A percentile compares a stretch with the other conserved stretches of the same genome.
Evolutionary conservation across 2,888 invertebrate species (phyloP).

Genomic region (Leptopilina drosophilae): DNA sequence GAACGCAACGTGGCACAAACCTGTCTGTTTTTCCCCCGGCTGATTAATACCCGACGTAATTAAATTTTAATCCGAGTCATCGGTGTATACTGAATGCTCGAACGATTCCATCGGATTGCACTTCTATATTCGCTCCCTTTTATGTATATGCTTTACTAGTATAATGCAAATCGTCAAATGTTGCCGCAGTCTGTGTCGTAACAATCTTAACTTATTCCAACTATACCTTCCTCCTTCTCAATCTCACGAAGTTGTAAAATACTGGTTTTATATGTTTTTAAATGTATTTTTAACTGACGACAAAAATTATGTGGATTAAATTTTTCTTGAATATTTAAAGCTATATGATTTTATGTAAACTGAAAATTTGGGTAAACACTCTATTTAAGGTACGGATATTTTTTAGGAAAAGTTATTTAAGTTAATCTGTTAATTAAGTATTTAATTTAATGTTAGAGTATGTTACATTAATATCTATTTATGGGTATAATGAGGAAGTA

Average conservation of each 20-base stretch:
- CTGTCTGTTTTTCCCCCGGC: slow-evolving; percentile 55
- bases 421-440: too few relatives aligned
- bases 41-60: slow-evolving; percentile 67
- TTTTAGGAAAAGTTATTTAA: too few relatives aligned
- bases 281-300: too few relatives aligned
- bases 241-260: not conserved
- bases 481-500: too few relatives aligned
- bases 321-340: too few relatives aligned
- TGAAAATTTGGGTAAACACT: too few relatives aligned
- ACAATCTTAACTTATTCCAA: not conserved
- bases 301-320: too few relatives aligned
- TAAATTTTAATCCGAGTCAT: slow-evolving; percentile 72
- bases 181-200: slow-evolving; percentile 4
- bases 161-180: not conserved
- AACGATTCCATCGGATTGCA: slow-evolving; percentile 51
- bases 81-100: slow-evolving; percentile 60
- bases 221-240: not conserved
- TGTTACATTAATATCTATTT: too few relatives aligned
- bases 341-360: too few relatives aligned
- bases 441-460: too few relatives aligned
- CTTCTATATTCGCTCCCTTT: slow-evolving; percentile 40
- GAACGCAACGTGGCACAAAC: slow-evolving; percentile 31
- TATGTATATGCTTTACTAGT: not conserved
- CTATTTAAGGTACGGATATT: too few relatives aligned
- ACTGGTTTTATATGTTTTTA: too few relatives aligned